Evolutionary conservation across 2,113 vertebrate species (phyloP).

Genomic region (Solenodon paradoxus): DNA sequence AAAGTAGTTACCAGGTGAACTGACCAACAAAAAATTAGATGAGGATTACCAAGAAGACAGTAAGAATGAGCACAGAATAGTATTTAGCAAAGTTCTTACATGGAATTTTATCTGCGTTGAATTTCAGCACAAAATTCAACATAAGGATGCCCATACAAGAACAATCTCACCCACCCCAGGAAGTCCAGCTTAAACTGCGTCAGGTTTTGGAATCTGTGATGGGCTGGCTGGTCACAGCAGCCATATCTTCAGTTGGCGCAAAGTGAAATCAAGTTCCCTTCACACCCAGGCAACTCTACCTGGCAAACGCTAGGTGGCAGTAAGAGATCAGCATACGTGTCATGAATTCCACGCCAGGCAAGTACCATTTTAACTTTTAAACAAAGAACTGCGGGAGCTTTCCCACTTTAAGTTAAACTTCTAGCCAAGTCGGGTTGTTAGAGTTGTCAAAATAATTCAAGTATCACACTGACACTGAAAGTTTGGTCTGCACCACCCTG

Average conservation of each 20-base stretch:
- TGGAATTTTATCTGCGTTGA: background rate
- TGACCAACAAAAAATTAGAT: background rate
- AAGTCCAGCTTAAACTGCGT: background rate
- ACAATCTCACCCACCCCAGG: background rate
- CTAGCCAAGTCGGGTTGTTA: background rate
- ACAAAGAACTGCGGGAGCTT: background rate
- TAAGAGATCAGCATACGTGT: background rate
- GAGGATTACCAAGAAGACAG: background rate
- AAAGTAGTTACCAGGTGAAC: background rate
- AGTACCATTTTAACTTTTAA: background rate
- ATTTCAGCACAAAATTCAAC: background rate
- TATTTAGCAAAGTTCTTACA: background rate
- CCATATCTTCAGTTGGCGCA: background rate
- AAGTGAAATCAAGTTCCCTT: background rate
- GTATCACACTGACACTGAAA: background rate
- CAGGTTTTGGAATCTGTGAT: background rate
- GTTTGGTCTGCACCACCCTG: too few relatives aligned
- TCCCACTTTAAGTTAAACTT: background rate
- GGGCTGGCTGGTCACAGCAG: background rate
- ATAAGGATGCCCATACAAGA: background rate
- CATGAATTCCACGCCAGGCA: background rate
- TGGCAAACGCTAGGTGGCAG: conserved; percentile 78
- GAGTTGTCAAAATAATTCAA: background rate
- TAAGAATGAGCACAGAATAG: background rate
- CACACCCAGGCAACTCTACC: background rate